Evolutionary conservation across 2,888 invertebrate species (phyloP).

Genomic region (Beris chalybata): DNA sequence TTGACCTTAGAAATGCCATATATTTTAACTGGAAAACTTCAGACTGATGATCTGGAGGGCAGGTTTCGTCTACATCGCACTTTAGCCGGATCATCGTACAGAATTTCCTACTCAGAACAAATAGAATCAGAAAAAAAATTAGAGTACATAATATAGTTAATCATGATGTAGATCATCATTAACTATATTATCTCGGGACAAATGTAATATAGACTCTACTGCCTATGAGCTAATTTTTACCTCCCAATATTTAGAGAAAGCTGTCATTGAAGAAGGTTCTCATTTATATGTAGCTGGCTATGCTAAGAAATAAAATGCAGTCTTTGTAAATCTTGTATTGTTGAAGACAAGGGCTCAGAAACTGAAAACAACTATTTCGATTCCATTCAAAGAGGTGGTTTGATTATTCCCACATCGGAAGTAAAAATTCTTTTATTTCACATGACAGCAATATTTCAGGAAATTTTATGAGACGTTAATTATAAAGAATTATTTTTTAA

Average conservation of each 20-base stretch:
- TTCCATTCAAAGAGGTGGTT: not conserved
- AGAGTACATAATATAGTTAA: not conserved
- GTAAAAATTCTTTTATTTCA: not conserved
- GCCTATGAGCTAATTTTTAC: no score
- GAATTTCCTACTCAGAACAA: not conserved
- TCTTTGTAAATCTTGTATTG: not conserved
- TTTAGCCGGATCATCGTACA: not conserved
- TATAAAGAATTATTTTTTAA: not conserved
- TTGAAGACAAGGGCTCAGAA: not conserved
- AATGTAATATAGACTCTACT: no score
- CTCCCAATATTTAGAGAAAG: no score
- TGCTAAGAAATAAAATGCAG: not conserved
- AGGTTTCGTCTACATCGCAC: constrained; percentile 3
- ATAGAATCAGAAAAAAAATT: not conserved
- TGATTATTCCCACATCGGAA: not conserved
- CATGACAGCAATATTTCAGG: not conserved
- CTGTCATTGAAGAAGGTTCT: no score
- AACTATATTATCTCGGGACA: no score
- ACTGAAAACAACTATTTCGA: not conserved
- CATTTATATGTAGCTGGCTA: not conserved
- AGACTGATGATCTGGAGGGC: constrained; percentile 10
- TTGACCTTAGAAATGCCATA: not conserved
- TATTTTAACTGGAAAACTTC: constrained; percentile 3
- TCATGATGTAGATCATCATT: not conserved
- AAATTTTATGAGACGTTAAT: not conserved